Evolutionary conservation across 1,140 invertebrate genomes (phyloP).

Genomic region (Drosophila lini): DNA sequence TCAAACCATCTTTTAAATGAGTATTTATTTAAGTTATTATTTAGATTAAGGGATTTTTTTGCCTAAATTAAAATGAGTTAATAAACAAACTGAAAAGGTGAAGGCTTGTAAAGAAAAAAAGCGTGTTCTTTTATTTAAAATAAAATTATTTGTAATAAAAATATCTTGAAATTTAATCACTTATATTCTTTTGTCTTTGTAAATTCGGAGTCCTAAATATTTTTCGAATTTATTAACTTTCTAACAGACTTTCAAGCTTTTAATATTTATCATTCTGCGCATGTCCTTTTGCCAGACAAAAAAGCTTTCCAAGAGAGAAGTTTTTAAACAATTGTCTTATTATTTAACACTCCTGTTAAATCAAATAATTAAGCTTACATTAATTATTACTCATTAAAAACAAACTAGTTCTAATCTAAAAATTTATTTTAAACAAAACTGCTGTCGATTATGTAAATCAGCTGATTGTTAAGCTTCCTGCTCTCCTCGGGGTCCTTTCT

Average conservation of each 20-base stretch:
- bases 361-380: not conserved
- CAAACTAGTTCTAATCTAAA: no score
- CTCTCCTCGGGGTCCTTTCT: not conserved
- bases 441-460: slow-evolving; percentile 13
- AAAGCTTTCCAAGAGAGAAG: slow-evolving; percentile 4
- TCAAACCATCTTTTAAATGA: not conserved
- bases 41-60: slow-evolving; percentile 20
- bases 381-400: no score
- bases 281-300: slow-evolving; percentile 10
- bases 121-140: not conserved
- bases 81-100: slow-evolving; percentile 1
- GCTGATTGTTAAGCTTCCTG: not conserved
- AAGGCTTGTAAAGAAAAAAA: not conserved
- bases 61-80: slow-evolving; percentile 12
- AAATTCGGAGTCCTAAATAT: slow-evolving; percentile 17
- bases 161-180: no score
- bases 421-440: not conserved
- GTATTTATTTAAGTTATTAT: slow-evolving; percentile 20
- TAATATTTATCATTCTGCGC: slow-evolving; percentile 5
- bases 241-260: slow-evolving; percentile 4
- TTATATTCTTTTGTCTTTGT: not conserved
- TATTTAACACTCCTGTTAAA: not conserved
- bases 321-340: not conserved
- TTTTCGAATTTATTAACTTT: slow-evolving; percentile 1
- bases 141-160: no score